Evolutionary conservation across 2,797 vertebrate species (phyloP).

Genomic region (Syngnathus rostellatus): DNA sequence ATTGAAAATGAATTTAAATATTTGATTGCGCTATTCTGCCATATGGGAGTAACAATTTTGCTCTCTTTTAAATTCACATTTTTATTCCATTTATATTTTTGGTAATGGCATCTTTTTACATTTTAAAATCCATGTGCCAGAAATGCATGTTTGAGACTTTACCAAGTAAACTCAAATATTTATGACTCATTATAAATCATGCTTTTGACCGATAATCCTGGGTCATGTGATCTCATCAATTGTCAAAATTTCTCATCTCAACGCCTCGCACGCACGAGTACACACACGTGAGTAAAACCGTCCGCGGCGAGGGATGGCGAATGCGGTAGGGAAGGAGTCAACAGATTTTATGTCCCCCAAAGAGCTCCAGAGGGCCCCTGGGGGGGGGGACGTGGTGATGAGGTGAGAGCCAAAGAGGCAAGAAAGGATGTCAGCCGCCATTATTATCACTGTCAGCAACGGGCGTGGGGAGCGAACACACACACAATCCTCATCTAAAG

Average conservation of each 20-base stretch:
- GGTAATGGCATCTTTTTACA: not conserved
- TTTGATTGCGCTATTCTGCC: not conserved
- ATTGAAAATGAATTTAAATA: not conserved
- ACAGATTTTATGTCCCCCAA: constrained; percentile 69
- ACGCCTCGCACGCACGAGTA: not conserved
- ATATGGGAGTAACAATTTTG: not conserved
- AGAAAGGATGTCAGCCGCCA: constrained; percentile 66
- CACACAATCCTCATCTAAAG: not conserved
- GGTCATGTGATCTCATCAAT: not conserved
- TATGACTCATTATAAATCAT: not conserved
- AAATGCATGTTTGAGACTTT: not conserved
- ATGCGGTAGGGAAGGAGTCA: constrained; percentile 61
- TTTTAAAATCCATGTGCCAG: not conserved
- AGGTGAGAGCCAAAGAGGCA: constrained; percentile 45
- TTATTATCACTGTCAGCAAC: constrained; percentile 69
- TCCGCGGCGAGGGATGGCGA: constrained; percentile 54
- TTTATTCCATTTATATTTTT: not conserved
- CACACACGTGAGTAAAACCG: constrained; percentile 18
- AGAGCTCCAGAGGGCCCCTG: constrained; percentile 49
- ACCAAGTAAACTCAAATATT: not conserved
- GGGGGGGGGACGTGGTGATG: constrained; percentile 47
- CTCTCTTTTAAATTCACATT: not conserved
- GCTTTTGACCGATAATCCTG: not conserved
- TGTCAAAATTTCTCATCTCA: not conserved
- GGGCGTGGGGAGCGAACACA: constrained; percentile 41